Percentiles rank a stretch among this genome's conserved stretches.
Conservation (phyloP, 2,888 invertebrate genomes). For the Drosophila kambysellisi region DNA sequence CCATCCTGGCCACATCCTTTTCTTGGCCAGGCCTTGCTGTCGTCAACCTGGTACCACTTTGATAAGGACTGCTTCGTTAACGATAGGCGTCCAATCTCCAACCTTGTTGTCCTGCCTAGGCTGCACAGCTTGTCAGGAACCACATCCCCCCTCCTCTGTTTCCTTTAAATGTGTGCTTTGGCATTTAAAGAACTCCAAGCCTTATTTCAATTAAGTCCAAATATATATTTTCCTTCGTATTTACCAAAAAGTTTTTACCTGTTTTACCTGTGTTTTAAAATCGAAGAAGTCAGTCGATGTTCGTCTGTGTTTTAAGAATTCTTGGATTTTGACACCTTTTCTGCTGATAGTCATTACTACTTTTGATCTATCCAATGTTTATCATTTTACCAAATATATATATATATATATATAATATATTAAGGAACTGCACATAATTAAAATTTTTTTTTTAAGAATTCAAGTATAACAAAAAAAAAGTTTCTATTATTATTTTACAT, state of each 20-base stretch:
- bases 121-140: neutral
- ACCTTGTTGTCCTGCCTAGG: neutral
- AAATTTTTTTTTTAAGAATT: too few relatives aligned
- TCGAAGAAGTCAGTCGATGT: neutral
- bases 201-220: neutral
- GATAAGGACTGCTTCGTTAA: constrained; percentile 40
- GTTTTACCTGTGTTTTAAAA: neutral
- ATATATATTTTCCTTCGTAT: too few relatives aligned
- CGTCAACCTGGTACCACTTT: constrained; percentile 12
- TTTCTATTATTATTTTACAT: too few relatives aligned
- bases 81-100: constrained; percentile 8
- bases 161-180: neutral
- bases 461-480: too few relatives aligned
- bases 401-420: too few relatives aligned
- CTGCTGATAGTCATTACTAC: neutral
- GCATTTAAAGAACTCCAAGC: neutral
- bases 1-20: constrained; percentile 1
- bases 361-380: neutral
- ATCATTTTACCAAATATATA: neutral
- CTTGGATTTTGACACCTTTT: too few relatives aligned
- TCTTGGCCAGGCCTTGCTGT: neutral
- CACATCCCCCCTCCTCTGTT: too few relatives aligned
- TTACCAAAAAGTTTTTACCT: neutral
- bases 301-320: too few relatives aligned
- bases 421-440: neutral